Evolutionary conservation across 2,888 invertebrate species (phyloP).

Genomic region (Philereme vetulata): DNA sequence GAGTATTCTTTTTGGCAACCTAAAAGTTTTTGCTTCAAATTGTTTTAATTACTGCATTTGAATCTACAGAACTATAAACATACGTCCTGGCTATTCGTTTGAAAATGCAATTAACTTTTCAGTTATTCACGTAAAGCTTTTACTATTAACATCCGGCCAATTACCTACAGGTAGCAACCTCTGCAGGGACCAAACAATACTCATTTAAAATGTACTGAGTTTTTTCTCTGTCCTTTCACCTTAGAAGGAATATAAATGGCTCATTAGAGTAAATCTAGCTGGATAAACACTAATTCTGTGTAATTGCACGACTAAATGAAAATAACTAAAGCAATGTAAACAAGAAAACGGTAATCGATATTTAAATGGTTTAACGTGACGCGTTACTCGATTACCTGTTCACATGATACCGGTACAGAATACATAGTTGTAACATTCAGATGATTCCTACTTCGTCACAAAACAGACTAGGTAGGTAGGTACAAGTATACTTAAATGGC

Average conservation of each 20-base stretch:
- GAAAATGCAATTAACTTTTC: constrained; percentile 18
- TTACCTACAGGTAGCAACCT: constrained; percentile 8
- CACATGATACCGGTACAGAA: constrained; percentile 44
- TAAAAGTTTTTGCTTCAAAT: too few relatives aligned
- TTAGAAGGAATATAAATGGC: constrained; percentile 21
- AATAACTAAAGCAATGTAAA: constrained; percentile 28
- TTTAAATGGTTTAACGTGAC: constrained; percentile 59
- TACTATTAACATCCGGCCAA: constrained; percentile 5
- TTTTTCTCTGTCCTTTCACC: constrained; percentile 22
- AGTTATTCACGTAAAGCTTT: constrained; percentile 13
- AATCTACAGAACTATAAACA: too few relatives aligned
- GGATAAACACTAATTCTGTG: constrained; percentile 17
- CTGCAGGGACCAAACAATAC: constrained; percentile 15
- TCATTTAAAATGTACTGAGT: constrained; percentile 16
- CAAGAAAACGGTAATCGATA: constrained; percentile 53
- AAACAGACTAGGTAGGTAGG: background rate
- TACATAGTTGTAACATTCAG: background rate
- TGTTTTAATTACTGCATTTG: background rate
- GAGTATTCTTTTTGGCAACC: too few relatives aligned
- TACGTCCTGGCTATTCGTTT: constrained; percentile 22
- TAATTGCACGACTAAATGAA: constrained; percentile 22
- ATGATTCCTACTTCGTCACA: background rate
- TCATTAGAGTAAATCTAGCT: constrained; percentile 22
- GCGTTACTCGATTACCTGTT: constrained; percentile 61
- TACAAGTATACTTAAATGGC: too few relatives aligned